A percentile compares a stretch with the other conserved stretches of the same genome.
phyloP scores from a whole-genome alignment of 2,888 invertebrate species.

The Phasia obesa region DNA sequence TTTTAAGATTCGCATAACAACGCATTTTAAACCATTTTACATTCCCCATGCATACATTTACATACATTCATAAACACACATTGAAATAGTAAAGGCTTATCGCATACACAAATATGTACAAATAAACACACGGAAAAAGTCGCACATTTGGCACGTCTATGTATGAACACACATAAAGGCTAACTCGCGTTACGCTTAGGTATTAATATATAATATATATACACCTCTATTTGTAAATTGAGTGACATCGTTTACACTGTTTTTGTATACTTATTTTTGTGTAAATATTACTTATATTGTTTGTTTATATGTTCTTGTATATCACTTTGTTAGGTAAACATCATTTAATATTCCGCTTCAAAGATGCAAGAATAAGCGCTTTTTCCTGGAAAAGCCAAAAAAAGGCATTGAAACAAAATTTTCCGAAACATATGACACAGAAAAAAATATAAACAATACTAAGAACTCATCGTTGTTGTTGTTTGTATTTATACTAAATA shows the following conservation, averaged over 20 bases:
- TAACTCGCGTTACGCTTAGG: background rate
- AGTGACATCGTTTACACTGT: conserved; percentile 43
- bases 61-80: background rate
- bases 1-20: conserved; percentile 67
- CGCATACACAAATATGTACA: background rate
- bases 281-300: conserved; percentile 46
- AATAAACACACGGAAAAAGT: conserved; percentile 23
- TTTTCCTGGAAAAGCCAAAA: too few relatives aligned
- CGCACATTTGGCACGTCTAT: conserved; percentile 43
- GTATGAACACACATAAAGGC: background rate
- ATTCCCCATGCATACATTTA: conserved; percentile 13
- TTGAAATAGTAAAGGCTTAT: conserved; percentile 6
- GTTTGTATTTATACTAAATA: too few relatives aligned
- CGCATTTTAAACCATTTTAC: conserved; percentile 34
- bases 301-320: conserved; percentile 28
- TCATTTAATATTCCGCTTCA: conserved; percentile 51
- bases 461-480: conserved; percentile 29
- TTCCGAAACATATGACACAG: background rate
- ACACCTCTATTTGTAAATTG: background rate
- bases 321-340: conserved; percentile 65
- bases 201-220: background rate
- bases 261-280: conserved; percentile 33
- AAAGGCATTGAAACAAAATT: background rate
- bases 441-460: conserved; percentile 19
- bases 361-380: conserved; percentile 6